These are phyloP conservation scores for Campaea margaritaria DNA, from an alignment of 2,888 invertebrate species.

Conservation along the genomic window DNA sequence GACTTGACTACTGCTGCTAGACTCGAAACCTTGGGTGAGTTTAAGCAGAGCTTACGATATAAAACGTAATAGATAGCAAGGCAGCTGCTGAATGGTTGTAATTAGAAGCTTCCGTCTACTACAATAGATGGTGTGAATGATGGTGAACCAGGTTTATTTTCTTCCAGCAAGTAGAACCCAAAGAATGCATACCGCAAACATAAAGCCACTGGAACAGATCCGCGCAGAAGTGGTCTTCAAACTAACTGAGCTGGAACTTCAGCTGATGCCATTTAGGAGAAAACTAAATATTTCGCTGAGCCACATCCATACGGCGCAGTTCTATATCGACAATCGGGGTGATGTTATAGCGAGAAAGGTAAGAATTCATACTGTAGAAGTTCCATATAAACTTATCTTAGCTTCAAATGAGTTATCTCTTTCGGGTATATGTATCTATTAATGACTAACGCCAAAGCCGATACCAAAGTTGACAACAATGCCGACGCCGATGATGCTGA, in stretches of 20 bases:
- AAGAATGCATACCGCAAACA: slow-evolving; percentile 86
- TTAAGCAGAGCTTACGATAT: neutral
- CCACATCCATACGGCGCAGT: slow-evolving; percentile 91
- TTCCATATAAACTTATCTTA: no score
- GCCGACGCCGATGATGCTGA: no score
- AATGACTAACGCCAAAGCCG: no score
- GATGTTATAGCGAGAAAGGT: slow-evolving; percentile 88
- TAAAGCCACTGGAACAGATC: slow-evolving; percentile 89
- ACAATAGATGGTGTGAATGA: no score
- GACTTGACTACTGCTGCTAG: slow-evolving; percentile 90
- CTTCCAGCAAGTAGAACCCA: slow-evolving; percentile 85
- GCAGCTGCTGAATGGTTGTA: no score
- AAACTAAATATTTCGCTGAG: slow-evolving; percentile 90
- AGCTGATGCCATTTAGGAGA: slow-evolving; percentile 88
- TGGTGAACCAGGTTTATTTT: slow-evolving; percentile 2
- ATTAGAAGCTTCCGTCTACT: no score
- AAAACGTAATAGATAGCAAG: no score
- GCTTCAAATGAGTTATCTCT: no score
- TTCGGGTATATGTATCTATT: no score
- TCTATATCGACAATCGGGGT: slow-evolving; percentile 90
- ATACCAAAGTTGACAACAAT: no score
- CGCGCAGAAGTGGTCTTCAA: slow-evolving; percentile 91
- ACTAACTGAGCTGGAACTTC: slow-evolving; percentile 90
- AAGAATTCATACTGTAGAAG: neutral
- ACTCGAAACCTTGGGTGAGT: slow-evolving; percentile 88